Evolutionary conservation across 2,797 vertebrate species (phyloP).

Genomic region (Aulostomus chinensis): DNA sequence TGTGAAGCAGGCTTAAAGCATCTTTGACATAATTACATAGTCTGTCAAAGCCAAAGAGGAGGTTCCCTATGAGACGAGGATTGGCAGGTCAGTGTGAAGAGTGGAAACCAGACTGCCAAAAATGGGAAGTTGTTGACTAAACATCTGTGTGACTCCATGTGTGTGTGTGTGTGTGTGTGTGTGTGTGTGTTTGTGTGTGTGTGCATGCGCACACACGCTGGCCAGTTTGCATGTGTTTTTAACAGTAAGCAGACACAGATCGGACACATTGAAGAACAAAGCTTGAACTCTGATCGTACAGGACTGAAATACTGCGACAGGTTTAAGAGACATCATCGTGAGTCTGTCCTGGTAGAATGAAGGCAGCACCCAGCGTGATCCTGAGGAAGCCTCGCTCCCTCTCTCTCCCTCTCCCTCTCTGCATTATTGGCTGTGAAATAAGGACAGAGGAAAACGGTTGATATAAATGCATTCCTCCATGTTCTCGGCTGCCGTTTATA

Average conservation of each 20-base stretch:
- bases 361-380: too few species aligned
- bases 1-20: constrained; percentile 56
- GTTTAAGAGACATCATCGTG: neutral
- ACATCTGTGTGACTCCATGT: constrained; percentile 35
- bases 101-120: constrained; percentile 60
- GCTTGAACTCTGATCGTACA: constrained; percentile 1
- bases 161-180: constrained; percentile 17
- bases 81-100: constrained; percentile 44
- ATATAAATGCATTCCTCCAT: too few species aligned
- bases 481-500: too few species aligned
- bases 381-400: too few species aligned
- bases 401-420: too few species aligned
- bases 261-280: too few species aligned
- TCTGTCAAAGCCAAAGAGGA: constrained; percentile 52
- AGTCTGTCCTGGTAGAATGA: too few species aligned
- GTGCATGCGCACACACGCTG: neutral
- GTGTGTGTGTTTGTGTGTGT: constrained; percentile 14
- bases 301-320: neutral
- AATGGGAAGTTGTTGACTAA: constrained; percentile 57
- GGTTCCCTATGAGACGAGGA: constrained; percentile 46
- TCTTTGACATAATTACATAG: constrained; percentile 70
- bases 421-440: too few species aligned
- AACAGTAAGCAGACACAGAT: neutral
- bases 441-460: too few species aligned
- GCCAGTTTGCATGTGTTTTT: neutral